These are phyloP conservation scores for Apogon hyalosoma DNA, from an alignment of 2,797 vertebrate genomes.

Conservation along the genomic window DNA sequence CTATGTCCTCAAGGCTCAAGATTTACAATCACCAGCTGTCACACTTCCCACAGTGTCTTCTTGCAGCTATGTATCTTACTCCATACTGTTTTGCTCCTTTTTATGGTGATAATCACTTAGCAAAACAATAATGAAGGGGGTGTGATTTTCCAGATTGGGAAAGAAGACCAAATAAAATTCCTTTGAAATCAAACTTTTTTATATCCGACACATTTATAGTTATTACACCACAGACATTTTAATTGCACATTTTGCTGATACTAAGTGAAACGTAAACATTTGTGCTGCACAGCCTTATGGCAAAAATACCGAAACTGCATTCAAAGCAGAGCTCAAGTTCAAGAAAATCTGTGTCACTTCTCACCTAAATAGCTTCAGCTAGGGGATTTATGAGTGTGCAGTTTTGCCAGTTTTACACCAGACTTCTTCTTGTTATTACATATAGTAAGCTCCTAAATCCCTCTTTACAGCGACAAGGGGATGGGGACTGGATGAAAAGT, in stretches of 20 bases:
- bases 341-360: constrained; percentile 4
- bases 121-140: constrained; percentile 5
- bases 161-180: neutral
- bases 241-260: neutral
- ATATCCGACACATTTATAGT: neutral
- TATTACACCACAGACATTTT: neutral
- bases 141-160: neutral
- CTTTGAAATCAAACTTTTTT: no score
- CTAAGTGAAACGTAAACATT: neutral
- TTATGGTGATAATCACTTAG: neutral
- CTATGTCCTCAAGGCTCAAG: constrained; percentile 30
- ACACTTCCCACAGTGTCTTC: constrained; percentile 30
- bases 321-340: constrained; percentile 1
- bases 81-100: constrained; percentile 11
- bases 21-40: constrained; percentile 56
- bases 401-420: constrained; percentile 55
- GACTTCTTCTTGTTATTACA: constrained; percentile 68
- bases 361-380: constrained; percentile 18
- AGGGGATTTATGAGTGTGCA: constrained; percentile 61
- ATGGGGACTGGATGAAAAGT: constrained; percentile 33
- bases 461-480: constrained; percentile 26
- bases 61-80: constrained; percentile 27
- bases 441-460: constrained; percentile 70
- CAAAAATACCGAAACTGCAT: neutral
- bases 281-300: neutral